These are phyloP conservation scores for Sinohyriopsis cumingii DNA, from an alignment of 2,888 invertebrate species.

Conservation along the genomic window DNA sequence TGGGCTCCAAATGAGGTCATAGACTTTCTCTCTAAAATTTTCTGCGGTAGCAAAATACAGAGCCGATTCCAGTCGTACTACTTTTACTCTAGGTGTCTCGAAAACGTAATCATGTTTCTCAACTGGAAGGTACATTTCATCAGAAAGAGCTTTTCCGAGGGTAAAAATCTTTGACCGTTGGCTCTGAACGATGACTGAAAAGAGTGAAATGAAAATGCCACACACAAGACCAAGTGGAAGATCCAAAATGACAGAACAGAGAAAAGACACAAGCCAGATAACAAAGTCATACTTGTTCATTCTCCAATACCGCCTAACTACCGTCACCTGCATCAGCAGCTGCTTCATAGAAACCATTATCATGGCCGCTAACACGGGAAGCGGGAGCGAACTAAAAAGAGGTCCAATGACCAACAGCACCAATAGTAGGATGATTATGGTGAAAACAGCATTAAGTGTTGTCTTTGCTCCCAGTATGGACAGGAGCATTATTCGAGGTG, in stretches of 20 bases:
- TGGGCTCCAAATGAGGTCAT: constrained; percentile 55
- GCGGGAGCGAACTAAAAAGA: constrained; percentile 60
- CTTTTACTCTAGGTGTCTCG: constrained; percentile 53
- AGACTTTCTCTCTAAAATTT: constrained; percentile 59
- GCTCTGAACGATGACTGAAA: constrained; percentile 59
- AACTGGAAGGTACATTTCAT: constrained; percentile 47
- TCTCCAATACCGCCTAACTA: constrained; percentile 81
- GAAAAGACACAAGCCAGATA: constrained; percentile 51
- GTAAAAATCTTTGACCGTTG: constrained; percentile 55
- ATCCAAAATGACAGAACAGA: constrained; percentile 57
- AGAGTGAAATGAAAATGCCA: constrained; percentile 55
- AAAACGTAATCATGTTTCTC: constrained; percentile 47
- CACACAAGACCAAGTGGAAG: constrained; percentile 61
- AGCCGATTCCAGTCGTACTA: constrained; percentile 66
- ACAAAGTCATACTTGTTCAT: constrained; percentile 84
- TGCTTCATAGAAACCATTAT: constrained; percentile 72
- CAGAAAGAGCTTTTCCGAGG: constrained; percentile 46
- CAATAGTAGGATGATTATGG: constrained; percentile 56
- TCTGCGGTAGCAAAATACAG: constrained; percentile 68
- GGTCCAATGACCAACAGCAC: constrained; percentile 58
- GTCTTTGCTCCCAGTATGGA: constrained; percentile 58
- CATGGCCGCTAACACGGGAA: constrained; percentile 70
- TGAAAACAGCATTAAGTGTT: constrained; percentile 49
- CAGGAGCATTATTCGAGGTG: constrained; percentile 58
- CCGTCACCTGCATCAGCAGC: constrained; percentile 78